Evolutionary conservation across 2,797 vertebrate genomes (phyloP).

Genomic region (Leptodactylus fallax): DNA sequence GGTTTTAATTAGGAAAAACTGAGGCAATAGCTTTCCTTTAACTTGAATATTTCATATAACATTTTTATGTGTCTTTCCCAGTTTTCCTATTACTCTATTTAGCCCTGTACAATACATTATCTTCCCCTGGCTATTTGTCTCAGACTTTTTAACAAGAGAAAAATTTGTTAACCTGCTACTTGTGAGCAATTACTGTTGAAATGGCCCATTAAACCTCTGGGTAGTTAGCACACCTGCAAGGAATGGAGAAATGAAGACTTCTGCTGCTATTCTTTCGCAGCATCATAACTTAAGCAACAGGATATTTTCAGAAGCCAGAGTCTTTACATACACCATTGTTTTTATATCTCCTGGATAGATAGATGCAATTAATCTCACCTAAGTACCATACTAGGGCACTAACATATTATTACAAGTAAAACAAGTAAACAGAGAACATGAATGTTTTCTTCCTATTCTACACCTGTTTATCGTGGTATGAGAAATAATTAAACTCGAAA

Average conservation of each 20-base stretch:
- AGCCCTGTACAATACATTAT: constrained; percentile 2
- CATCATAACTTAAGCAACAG: constrained; percentile 56
- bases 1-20: too few species aligned
- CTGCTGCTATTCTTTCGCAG: constrained; percentile 9
- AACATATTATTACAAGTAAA: constrained; percentile 41
- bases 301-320: constrained; percentile 16
- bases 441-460: neutral
- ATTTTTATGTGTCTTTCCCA: too few species aligned
- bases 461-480: neutral
- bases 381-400: neutral
- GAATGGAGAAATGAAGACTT: constrained; percentile 49
- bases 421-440: neutral
- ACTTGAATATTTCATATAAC: too few species aligned
- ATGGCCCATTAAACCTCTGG: constrained; percentile 59
- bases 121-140: constrained; percentile 38
- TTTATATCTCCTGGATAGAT: constrained; percentile 30
- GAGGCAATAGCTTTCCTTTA: too few species aligned
- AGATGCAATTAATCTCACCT: constrained; percentile 8
- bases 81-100: neutral
- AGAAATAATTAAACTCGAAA: neutral
- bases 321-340: constrained; percentile 43
- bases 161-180: constrained; percentile 49
- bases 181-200: constrained; percentile 58
- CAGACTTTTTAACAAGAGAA: constrained; percentile 50
- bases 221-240: constrained; percentile 53